Percentiles rank a stretch among this genome's conserved stretches.
These are phyloP conservation scores for Habropoda laboriosa DNA, from an alignment of 1,140 invertebrate species.

Conservation along the genomic window DNA sequence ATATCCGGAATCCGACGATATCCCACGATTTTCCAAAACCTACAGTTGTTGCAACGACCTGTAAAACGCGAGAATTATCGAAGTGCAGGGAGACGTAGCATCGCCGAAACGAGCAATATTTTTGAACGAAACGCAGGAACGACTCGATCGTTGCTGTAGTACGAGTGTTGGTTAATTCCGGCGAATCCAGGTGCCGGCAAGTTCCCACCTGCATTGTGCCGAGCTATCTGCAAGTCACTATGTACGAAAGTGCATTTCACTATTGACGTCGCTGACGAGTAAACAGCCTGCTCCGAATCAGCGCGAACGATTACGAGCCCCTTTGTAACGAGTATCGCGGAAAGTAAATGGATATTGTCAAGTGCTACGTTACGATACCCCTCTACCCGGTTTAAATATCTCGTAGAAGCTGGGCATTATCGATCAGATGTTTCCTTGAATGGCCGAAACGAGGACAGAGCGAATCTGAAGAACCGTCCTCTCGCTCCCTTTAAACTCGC, in stretches of 20 bases:
- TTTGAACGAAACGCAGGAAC: conserved; percentile 5
- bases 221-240: conserved; percentile 62
- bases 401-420: not conserved
- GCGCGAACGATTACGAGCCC: conserved; percentile 43
- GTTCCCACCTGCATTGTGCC: conserved; percentile 62
- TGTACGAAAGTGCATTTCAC: conserved; percentile 58
- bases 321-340: conserved; percentile 33
- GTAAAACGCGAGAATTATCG: too few species aligned
- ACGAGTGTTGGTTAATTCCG: conserved; percentile 51
- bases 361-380: not conserved
- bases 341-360: conserved; percentile 4
- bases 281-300: conserved; percentile 53
- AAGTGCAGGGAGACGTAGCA: too few species aligned
- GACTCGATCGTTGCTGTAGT: conserved; percentile 26
- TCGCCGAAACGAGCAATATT: too few species aligned
- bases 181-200: conserved; percentile 61
- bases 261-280: conserved; percentile 40
- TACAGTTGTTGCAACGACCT: too few species aligned
- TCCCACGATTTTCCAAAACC: too few species aligned
- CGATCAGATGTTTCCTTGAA: conserved; percentile 37
- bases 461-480: too few species aligned
- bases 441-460: conserved; percentile 8
- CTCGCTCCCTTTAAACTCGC: conserved; percentile 64
- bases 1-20: too few species aligned
- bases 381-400: conserved; percentile 53